These are phyloP conservation scores for Crossaster papposus DNA, from an alignment of 53 echinoderm and acorn worm genomes.

Conservation along the genomic window DNA sequence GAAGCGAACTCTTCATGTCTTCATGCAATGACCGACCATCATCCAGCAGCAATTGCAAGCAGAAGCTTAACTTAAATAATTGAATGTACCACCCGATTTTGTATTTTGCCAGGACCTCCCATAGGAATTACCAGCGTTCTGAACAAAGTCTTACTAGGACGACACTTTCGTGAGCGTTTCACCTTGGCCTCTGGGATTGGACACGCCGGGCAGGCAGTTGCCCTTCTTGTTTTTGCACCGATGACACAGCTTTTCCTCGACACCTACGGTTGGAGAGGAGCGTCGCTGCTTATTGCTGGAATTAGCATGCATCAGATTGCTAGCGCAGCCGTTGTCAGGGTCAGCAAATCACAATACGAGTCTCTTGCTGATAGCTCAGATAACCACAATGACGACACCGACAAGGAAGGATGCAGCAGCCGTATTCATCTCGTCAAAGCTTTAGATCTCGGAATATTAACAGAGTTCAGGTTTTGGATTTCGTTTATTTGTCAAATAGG, in stretches of 20 bases:
- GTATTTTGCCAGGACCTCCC: background rate
- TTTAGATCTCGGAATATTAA: background rate
- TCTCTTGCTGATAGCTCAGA: background rate
- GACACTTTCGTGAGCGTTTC: background rate
- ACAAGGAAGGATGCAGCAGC: background rate
- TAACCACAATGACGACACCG: too few species aligned
- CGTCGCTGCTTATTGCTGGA: background rate
- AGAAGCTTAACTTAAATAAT: too few species aligned
- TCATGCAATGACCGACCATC: too few species aligned
- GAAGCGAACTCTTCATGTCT: too few species aligned
- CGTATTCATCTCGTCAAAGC: background rate
- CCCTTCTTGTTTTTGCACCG: background rate
- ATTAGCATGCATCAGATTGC: background rate
- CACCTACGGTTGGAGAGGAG: conserved; percentile 19
- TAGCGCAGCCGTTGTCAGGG: background rate
- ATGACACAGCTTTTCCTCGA: conserved; percentile 13
- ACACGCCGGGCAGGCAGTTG: background rate
- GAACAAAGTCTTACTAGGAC: background rate
- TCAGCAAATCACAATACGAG: background rate
- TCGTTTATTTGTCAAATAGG: background rate
- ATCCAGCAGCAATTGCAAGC: too few species aligned
- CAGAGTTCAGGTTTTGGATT: conserved; percentile 8
- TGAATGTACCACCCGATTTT: too few species aligned
- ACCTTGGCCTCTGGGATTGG: background rate
- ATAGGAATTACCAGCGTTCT: background rate